Evolutionary conservation across 2,888 invertebrate species (phyloP), one percentile per base, ranked within the genome.

Genomic region (Plebejus argus): DNA sequence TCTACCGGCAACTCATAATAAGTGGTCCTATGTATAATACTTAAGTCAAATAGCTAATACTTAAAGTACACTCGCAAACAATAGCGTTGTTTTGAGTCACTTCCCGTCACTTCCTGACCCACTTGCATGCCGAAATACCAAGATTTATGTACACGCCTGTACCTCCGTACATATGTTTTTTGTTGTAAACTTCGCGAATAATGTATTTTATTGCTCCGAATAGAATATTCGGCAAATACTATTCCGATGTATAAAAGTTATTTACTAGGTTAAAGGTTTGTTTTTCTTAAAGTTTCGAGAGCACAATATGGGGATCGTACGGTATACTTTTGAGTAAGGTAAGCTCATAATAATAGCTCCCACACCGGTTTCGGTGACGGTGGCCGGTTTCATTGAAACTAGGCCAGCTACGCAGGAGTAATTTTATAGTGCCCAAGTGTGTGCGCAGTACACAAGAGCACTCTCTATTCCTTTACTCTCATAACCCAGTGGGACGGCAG

Each of bases 81-180:
- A 61, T 61, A 61, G 23, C 23, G 10, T 61, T 61, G 61, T 61
- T 23, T 61, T 10, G 23, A 23, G 61, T 61, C 23, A 23, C 61
- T 20, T 61, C 61, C 20, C 10, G 23, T 61, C 61, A 61, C 61
- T 61, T 61, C 61, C 72, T 72, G 72, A 72, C 72, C 72, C 23
- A 72, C 20, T 45, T 72, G 39, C 71, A 72, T 45, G 45, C 45
- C 39, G 45, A 72, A 72, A 72, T 39, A 20, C 35, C 6, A n/a
- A 72, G 45, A 72, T 49, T 72, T 72, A 72, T 72, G 39, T 39
- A 15, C 45, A 72, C 72, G 45, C 20, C 23, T 61, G 23, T 61
- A 61, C 23, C 20, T 23, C 23, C 10, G 23, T 61, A 61, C 61
- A 61, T 61, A 61, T 23, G 61, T 61, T 61, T 56, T 61, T 61